A percentile compares a stretch with the other conserved stretches of the same genome.
Evolutionary conservation across 1,140 invertebrate species (phyloP).

Genomic region (Heterodera schachtii): DNA sequence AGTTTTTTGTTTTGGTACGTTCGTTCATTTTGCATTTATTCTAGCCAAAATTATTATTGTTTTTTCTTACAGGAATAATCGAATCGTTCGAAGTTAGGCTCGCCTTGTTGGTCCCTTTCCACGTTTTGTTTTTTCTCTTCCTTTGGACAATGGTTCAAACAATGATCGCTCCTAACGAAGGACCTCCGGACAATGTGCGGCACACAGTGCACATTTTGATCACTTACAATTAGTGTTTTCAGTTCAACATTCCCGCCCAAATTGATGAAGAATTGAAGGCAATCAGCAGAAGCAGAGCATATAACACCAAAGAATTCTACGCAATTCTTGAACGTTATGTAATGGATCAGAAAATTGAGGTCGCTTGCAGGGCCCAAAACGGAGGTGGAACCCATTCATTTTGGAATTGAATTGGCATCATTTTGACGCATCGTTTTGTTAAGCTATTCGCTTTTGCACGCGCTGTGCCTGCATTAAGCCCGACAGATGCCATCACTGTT

Average conservation of each 20-base stretch:
- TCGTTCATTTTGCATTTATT: constrained; percentile 17
- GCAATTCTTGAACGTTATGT: constrained; percentile 36
- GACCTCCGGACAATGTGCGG: constrained; percentile 18
- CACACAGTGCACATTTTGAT: neutral
- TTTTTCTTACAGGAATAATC: constrained; percentile 18
- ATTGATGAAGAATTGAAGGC: constrained; percentile 31
- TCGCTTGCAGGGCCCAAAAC: constrained; percentile 24
- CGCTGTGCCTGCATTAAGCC: constrained; percentile 58
- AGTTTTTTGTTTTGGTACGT: constrained; percentile 35
- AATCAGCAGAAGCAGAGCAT: neutral
- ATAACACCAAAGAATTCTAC: constrained; percentile 14
- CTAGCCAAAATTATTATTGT: neutral
- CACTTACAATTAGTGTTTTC: constrained; percentile 11
- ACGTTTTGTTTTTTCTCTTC: constrained; percentile 39
- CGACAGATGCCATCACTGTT: constrained; percentile 62
- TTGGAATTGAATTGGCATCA: neutral
- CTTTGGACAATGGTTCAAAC: constrained; percentile 43
- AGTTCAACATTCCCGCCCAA: constrained; percentile 31
- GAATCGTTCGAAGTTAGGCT: constrained; percentile 9
- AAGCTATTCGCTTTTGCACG: constrained; percentile 45
- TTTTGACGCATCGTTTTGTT: neutral
- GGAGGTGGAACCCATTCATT: constrained; percentile 15
- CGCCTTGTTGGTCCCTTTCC: constrained; percentile 28
- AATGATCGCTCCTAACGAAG: constrained; percentile 38
- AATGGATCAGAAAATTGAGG: constrained; percentile 33